Conservation (phyloP, 2,113 vertebrate species). For the Beaufortia kweichowensis region DNA sequence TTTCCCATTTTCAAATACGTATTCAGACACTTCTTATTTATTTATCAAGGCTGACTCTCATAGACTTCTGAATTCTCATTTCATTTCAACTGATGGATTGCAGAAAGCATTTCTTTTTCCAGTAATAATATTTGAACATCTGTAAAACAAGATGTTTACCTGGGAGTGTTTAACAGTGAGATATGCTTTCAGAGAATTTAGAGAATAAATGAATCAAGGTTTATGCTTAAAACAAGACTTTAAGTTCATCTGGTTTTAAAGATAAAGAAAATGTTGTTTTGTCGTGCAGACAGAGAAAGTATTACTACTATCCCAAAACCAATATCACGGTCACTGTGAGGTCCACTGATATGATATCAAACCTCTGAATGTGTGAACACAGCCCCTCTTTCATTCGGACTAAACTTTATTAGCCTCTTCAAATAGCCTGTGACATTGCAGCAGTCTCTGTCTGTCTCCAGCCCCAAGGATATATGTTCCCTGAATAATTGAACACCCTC, state of each 20-base stretch:
- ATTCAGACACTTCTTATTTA: conserved; percentile 59
- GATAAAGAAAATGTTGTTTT: not conserved
- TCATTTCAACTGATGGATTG: conserved; percentile 1
- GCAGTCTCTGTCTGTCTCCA: conserved; percentile 62
- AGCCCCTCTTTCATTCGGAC: not conserved
- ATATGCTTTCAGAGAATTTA: too few species aligned
- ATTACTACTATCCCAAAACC: not conserved
- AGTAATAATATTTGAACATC: too few species aligned
- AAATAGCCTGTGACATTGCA: conserved; percentile 42
- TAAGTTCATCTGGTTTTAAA: not conserved
- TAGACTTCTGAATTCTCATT: conserved; percentile 51
- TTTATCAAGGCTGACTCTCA: conserved; percentile 59
- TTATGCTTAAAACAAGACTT: too few species aligned
- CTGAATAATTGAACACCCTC: conserved; percentile 75
- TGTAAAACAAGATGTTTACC: too few species aligned
- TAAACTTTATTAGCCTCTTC: conserved; percentile 24
- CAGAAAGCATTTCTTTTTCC: not conserved
- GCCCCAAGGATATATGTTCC: conserved; percentile 69
- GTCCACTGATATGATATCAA: not conserved
- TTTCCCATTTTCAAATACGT: conserved; percentile 54
- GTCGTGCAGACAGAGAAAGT: not conserved
- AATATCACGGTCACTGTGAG: not conserved
- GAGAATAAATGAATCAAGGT: too few species aligned
- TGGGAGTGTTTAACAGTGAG: too few species aligned
- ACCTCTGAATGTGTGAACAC: not conserved